Evolutionary conservation across 1,140 invertebrate species (phyloP).

Genomic region (Drosophila mauritiana): DNA sequence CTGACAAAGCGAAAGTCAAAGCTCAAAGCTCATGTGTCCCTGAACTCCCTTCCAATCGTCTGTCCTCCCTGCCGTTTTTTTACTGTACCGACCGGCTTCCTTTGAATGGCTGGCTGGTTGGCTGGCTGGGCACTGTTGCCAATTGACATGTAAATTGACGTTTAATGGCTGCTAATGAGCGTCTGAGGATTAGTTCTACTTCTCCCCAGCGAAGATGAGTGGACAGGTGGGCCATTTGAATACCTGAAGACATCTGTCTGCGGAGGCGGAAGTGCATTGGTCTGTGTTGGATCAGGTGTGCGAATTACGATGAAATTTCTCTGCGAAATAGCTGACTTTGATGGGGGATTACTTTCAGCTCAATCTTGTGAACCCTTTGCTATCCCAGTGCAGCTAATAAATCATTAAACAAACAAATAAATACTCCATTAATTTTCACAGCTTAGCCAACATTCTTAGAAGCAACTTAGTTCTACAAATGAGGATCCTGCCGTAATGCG

Average conservation of each 20-base stretch:
- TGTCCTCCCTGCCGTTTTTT: constrained; percentile 6
- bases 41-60: background rate
- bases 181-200: constrained; percentile 74
- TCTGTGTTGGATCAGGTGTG: constrained; percentile 26
- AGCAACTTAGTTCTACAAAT: constrained; percentile 25
- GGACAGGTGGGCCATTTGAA: constrained; percentile 40
- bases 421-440: constrained; percentile 80
- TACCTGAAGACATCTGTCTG: constrained; percentile 44
- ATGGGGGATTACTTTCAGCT: constrained; percentile 8
- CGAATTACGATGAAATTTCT: constrained; percentile 9
- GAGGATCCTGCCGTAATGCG: constrained; percentile 57
- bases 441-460: constrained; percentile 48
- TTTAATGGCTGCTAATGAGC: constrained; percentile 83
- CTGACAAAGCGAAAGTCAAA: constrained; percentile 66
- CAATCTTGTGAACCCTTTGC: constrained; percentile 18
- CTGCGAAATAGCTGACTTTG: constrained; percentile 2
- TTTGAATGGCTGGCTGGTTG: constrained; percentile 27
- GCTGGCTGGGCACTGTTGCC: constrained; percentile 49
- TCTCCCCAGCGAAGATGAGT: background rate
- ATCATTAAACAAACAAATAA: constrained; percentile 80
- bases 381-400: constrained; percentile 59
- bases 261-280: background rate
- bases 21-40: constrained; percentile 70
- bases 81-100: constrained; percentile 20
- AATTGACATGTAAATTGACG: constrained; percentile 84